A percentile compares a stretch with the other conserved stretches of the same genome.
phyloP scores from a whole-genome alignment of 2,797 vertebrate species.

The Melanotaenia trifasciata region DNA sequence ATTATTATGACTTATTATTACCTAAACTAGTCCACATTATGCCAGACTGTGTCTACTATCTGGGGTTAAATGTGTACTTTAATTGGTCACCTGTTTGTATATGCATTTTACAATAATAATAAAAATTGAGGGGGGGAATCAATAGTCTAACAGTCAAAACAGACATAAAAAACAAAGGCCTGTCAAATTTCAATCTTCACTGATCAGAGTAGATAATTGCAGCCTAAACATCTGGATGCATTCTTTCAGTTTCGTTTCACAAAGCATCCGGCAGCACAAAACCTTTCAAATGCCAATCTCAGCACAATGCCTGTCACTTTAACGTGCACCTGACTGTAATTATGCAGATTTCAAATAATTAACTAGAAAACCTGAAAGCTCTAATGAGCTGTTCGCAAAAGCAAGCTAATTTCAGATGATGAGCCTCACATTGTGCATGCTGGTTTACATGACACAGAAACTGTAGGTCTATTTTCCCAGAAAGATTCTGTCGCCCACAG shows the following conservation, averaged over 20 bases:
- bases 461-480: constrained; percentile 13
- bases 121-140: neutral
- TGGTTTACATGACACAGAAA: constrained; percentile 35
- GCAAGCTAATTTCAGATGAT: constrained; percentile 50
- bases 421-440: constrained; percentile 36
- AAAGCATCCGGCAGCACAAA: constrained; percentile 32
- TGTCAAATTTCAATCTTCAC: constrained; percentile 10
- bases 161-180: constrained; percentile 9
- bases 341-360: constrained; percentile 65
- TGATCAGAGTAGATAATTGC: constrained; percentile 3
- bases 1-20: neutral
- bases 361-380: constrained; percentile 44
- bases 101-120: neutral
- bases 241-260: constrained; percentile 36
- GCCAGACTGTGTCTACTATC: neutral
- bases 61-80: neutral
- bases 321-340: constrained; percentile 63
- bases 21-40: neutral
- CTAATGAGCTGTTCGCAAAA: constrained; percentile 55
- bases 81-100: neutral
- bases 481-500: constrained; percentile 22
- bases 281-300: constrained; percentile 46
- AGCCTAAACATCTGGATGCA: constrained; percentile 19
- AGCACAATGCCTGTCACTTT: constrained; percentile 44
- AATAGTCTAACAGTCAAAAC: constrained; percentile 22